Conservation (phyloP, 1,140 invertebrate species). For the Babylonia areolata region DNA sequence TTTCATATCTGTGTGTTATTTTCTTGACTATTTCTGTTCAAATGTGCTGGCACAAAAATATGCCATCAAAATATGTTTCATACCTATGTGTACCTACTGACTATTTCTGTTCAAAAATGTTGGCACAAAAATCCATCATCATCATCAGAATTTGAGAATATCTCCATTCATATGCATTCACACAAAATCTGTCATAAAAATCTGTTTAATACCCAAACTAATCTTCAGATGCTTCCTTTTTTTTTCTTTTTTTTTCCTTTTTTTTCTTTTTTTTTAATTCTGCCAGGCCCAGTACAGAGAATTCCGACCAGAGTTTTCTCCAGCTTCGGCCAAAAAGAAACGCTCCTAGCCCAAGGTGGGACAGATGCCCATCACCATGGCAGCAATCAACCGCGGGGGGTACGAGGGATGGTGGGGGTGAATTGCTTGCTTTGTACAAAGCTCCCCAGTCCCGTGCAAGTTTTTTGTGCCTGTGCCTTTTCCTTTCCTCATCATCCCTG, state of each 20-base stretch:
- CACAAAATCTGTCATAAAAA: too few relatives aligned
- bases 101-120: too few relatives aligned
- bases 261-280: not conserved
- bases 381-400: not conserved
- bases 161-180: not conserved
- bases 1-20: too few relatives aligned
- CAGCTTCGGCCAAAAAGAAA: constrained; percentile 45
- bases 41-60: too few relatives aligned
- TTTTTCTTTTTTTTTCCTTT: not conserved
- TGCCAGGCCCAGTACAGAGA: constrained; percentile 63
- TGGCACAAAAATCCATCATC: not conserved
- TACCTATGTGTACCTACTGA: too few relatives aligned
- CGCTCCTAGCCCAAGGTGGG: constrained; percentile 30
- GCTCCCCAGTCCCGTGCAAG: not conserved
- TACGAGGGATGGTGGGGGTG: not conserved
- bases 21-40: too few relatives aligned
- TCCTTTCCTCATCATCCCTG: not conserved
- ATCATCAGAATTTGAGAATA: not conserved
- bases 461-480: not conserved
- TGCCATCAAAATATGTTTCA: too few relatives aligned
- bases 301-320: constrained; percentile 59
- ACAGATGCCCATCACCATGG: not conserved
- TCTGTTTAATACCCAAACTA: not conserved
- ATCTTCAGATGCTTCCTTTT: not conserved
- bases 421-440: not conserved